Evolutionary conservation across 2,113 vertebrate species (phyloP).

Genomic region (Cervus canadensis): DNA sequence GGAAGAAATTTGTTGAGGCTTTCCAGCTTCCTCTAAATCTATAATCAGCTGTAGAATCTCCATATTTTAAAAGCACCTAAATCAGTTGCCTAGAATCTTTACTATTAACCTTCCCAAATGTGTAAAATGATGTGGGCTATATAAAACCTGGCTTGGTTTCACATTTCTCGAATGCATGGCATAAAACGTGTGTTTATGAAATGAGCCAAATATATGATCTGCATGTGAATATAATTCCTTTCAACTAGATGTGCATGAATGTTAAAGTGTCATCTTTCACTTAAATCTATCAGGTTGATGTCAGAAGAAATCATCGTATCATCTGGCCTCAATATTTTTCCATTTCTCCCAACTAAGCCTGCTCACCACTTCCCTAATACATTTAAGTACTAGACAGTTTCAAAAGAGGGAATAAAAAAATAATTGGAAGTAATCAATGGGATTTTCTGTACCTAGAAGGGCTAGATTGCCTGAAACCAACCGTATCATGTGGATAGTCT

Average conservation of each 20-base stretch:
- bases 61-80: conserved; percentile 50
- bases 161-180: conserved; percentile 44
- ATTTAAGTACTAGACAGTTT: conserved; percentile 4
- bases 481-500: conserved; percentile 5
- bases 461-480: conserved; percentile 26
- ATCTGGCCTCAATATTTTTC: background rate
- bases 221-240: conserved; percentile 50
- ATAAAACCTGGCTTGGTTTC: conserved; percentile 53
- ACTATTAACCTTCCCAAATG: conserved; percentile 54
- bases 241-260: conserved; percentile 26
- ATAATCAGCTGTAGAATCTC: conserved; percentile 22
- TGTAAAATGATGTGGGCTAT: conserved; percentile 41
- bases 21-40: conserved; percentile 15
- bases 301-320: background rate
- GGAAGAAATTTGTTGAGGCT: conserved; percentile 4
- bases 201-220: conserved; percentile 53
- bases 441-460: conserved; percentile 8
- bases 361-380: background rate
- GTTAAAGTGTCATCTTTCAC: background rate
- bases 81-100: conserved; percentile 42
- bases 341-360: conserved; percentile 7
- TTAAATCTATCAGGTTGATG: background rate
- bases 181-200: conserved; percentile 52
- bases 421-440: conserved; percentile 55
- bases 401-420: conserved; percentile 28